These are phyloP conservation scores for Antennarius striatus DNA, from an alignment of 2,113 vertebrate genomes.

Conservation along the genomic window DNA sequence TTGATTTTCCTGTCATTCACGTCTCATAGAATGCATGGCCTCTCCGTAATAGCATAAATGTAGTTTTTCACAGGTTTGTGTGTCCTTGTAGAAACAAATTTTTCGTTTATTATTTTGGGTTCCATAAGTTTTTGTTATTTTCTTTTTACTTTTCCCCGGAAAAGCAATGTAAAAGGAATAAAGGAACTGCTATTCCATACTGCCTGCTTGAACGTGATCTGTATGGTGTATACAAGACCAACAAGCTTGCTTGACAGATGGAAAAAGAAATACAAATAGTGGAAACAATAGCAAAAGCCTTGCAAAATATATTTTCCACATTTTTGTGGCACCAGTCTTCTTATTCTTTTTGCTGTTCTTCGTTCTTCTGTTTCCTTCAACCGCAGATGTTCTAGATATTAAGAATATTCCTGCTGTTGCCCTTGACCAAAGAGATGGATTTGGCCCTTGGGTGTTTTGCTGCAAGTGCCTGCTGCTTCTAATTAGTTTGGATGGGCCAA, in stretches of 20 bases:
- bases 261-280: constrained; percentile 7
- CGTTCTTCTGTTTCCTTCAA: not conserved
- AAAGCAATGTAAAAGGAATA: constrained; percentile 9
- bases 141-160: not conserved
- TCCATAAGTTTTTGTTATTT: no score
- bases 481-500: constrained; percentile 40
- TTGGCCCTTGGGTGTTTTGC: constrained; percentile 22
- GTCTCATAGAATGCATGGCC: no score
- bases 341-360: not conserved
- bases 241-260: not conserved
- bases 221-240: not conserved
- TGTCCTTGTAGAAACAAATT: no score
- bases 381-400: not conserved
- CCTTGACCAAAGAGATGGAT: constrained; percentile 26
- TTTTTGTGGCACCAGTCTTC: not conserved
- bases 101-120: no score
- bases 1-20: no score
- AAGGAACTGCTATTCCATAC: constrained; percentile 4
- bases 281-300: constrained; percentile 2
- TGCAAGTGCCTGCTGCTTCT: constrained; percentile 33
- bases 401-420: constrained; percentile 35
- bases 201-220: constrained; percentile 15
- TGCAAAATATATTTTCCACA: not conserved
- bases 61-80: no score
- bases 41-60: no score